Base-by-base conservation (phyloP, 2,113 vertebrate genomes). In the Corythornis madagascariensis region DNA sequence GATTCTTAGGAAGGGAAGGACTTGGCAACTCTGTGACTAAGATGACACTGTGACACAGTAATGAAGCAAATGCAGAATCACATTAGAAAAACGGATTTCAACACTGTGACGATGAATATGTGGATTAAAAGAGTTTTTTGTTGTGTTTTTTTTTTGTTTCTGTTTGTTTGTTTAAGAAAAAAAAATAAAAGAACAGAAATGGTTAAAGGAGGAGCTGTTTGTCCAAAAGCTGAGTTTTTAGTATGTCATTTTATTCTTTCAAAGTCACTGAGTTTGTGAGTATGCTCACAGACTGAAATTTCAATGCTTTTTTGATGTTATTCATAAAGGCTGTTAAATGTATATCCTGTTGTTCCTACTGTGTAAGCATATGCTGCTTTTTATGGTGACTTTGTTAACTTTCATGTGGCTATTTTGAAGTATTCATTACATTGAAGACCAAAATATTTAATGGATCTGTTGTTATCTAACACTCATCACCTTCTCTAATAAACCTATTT, bases 351-450 rank as follows among this genome's bases (percentile, higher is more conserved):
- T 96, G 82, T 77, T 95, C 83, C 89, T 95, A 73, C 94, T 85
- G 82, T 89, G 84, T 94, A 94, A 92, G 78, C 88, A 92, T 82
- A 85, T 89, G 87, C 42, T 73, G 33, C 90, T 89, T 86, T 88
- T 89, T 80, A 7, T 63, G 67, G 71, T 70, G 71, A 80, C 55
- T 85, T 63, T 33, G 79, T 59, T 85, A 85, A 77, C 87, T 94
- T 94, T 94, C 89, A 88, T 93, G 88, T 83, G 79, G 85, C 64
- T 86, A 75, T 95, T 95, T 86, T 90, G 92, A 94, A 95, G 92
- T 80, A 63, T 83, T 95, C 82, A 67, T 94, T 92, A 83, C 72
- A 74, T 3, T 60, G 65, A 92, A 86, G 64, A 80, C 28, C 33
- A 89, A 89, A 94, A 89, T 92, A 89, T 80, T 90, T 91, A 87